These are phyloP conservation scores for Oxyruncus cristatus DNA, from an alignment of 2,113 vertebrate genomes.

Conservation along the genomic window DNA sequence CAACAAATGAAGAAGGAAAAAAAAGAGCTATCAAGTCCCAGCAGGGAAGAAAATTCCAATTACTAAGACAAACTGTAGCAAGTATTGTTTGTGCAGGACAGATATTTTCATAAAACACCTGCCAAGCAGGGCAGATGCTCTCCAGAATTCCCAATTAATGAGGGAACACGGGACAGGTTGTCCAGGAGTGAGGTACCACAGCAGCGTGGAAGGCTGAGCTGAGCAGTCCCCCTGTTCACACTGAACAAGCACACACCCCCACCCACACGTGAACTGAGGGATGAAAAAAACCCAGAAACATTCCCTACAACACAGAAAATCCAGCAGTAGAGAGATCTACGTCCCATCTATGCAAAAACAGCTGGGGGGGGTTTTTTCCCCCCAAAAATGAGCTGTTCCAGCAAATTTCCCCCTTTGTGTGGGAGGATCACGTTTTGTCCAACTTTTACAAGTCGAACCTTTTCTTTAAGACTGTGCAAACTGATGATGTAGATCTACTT, in stretches of 20 bases:
- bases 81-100: neutral
- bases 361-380: neutral
- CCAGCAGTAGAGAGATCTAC: neutral
- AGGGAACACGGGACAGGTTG: neutral
- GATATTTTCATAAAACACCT: conserved; percentile 27
- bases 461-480: neutral
- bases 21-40: neutral
- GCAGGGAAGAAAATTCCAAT: conserved; percentile 48
- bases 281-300: neutral
- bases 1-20: neutral
- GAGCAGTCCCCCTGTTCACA: neutral
- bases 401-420: neutral
- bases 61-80: conserved; percentile 28
- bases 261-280: neutral
- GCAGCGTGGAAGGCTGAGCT: neutral
- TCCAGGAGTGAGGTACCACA: neutral
- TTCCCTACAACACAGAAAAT: neutral
- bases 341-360: neutral
- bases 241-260: neutral
- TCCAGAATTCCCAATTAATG: neutral
- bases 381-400: neutral
- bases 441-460: neutral
- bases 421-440: neutral
- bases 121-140: neutral
- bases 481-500: neutral